Base-by-base conservation (phyloP, 64 coral and sea anemone species). In the Stichodactyla mertensii region DNA sequence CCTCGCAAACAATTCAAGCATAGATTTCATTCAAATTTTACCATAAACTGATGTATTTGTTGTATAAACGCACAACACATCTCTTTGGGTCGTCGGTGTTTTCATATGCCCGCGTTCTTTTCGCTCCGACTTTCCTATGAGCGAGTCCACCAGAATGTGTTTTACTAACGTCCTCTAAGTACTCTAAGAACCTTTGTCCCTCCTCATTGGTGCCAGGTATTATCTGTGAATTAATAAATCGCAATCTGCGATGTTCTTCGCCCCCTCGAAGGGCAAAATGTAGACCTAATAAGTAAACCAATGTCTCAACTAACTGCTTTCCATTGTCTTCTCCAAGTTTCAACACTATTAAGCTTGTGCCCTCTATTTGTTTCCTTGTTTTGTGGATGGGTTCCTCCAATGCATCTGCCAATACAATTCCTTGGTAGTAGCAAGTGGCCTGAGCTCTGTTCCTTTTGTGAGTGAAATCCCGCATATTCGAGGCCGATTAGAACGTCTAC, bases 191-290 rank as follows among this genome's bases (percentile, higher is more conserved):
- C 54, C 55, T 53, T 14, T 55, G 28, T 19, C 83, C 24, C n/a
- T 59, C 18, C 45, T 84, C 57, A 59, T 84, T 60, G 45, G 28
- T 61, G 52, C 22, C 83, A 16, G 9, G 18, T 10, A 58, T 13
- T 60, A 61, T 59, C 31, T 84, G 83, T 7, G 83, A 84, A 23
- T 84, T 84, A 22, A 22, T 19, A 7, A 71, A 71, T 71, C 67
- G 9, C 7, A 71, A 27, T 55, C 55, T 84, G 57, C 83, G 55
- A 59, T 59, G 83, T 59, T 84, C 59, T 36, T 28, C 16, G 20
- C 83, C 83, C 59, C 55, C 83, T 60, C 83, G 18, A 59, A 84
- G 22, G 45, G 55, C 83, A 84, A 84, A 84, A 28, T 84, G 55
- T 58, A 84, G 45, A 10, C 83, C 83, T 19, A 84, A 84, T 59